Conservation (phyloP, 2,797 vertebrate genomes). For the Aulostomus chinensis region DNA sequence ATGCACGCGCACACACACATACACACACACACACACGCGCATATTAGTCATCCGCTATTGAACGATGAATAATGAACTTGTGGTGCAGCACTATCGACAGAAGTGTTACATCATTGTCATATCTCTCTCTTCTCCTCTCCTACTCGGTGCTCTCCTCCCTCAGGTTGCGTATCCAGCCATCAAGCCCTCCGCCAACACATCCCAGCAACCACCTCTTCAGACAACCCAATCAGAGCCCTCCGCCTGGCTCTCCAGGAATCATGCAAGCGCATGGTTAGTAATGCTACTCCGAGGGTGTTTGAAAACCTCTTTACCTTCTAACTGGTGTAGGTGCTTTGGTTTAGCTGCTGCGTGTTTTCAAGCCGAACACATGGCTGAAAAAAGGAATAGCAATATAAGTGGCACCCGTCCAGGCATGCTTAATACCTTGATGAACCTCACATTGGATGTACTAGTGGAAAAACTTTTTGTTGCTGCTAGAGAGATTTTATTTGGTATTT, state of each 20-base stretch:
- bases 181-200: conserved; percentile 96
- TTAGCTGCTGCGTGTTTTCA: no score
- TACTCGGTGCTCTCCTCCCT: conserved; percentile 45
- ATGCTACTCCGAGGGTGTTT: not conserved
- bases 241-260: conserved; percentile 86
- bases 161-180: conserved; percentile 96
- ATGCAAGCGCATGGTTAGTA: conserved; percentile 91
- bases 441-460: not conserved
- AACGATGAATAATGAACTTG: conserved; percentile 36
- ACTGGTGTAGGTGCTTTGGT: conserved; percentile 7
- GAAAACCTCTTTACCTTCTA: not conserved
- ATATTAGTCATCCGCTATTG: conserved; percentile 51
- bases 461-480: not conserved
- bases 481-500: not conserved
- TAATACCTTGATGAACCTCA: no score
- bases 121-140: conserved; percentile 50
- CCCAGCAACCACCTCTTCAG: conserved; percentile 97
- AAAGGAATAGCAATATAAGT: no score
- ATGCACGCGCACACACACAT: conserved; percentile 12
- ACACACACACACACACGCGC: conserved; percentile 11
- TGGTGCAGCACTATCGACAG: conserved; percentile 51
- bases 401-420: no score
- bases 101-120: conserved; percentile 60
- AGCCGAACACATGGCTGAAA: no score
- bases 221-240: conserved; percentile 92